A percentile compares a stretch with the other conserved stretches of the same genome.
Evolutionary conservation across 2,888 invertebrate species (phyloP).

Genomic region (Anorthoa munda): DNA sequence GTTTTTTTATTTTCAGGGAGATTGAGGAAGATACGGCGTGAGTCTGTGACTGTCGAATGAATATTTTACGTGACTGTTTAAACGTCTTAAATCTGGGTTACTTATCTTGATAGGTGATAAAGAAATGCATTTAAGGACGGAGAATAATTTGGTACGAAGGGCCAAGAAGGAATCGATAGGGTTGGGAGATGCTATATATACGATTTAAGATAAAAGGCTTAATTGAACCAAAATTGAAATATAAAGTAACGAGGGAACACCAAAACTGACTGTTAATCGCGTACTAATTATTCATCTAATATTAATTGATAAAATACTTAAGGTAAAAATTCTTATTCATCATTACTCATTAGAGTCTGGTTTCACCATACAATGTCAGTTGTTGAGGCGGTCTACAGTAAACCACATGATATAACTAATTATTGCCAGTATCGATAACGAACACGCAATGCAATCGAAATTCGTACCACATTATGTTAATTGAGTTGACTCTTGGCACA

Average conservation of each 20-base stretch:
- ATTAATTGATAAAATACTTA: too few species aligned
- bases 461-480: constrained; percentile 38
- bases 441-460: constrained; percentile 6
- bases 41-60: too few species aligned
- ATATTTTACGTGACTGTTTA: too few species aligned
- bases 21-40: not conserved
- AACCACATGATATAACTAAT: not conserved
- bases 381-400: not conserved
- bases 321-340: too few species aligned
- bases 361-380: not conserved
- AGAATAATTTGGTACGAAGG: not conserved
- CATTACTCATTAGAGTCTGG: too few species aligned
- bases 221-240: not conserved
- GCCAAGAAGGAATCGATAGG: too few species aligned
- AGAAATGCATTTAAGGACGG: not conserved
- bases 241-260: too few species aligned
- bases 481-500: constrained; percentile 37
- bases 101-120: too few species aligned
- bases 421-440: not conserved
- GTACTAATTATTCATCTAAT: not conserved
- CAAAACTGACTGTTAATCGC: too few species aligned
- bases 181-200: not conserved
- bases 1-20: not conserved
- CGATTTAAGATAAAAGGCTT: not conserved
- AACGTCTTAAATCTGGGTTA: too few species aligned